Evolutionary conservation across 1,140 invertebrate genomes (phyloP).

Genomic region (Heliconius hermathena): DNA sequence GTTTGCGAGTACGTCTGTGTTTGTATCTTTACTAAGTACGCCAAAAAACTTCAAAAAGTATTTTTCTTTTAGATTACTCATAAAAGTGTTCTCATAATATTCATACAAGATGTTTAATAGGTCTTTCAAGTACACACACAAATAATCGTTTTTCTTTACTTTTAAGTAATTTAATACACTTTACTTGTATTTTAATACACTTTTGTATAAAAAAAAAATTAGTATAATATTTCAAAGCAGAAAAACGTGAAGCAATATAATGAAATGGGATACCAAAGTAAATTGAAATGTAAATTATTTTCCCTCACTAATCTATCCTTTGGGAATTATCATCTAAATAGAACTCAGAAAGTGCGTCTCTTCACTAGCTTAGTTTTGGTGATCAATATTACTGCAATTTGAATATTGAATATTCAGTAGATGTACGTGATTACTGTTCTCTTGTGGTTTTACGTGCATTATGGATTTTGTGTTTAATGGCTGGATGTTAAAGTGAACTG

Average conservation of each 20-base stretch:
- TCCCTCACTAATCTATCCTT: conserved; percentile 15
- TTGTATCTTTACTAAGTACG: background rate
- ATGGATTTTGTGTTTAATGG: background rate
- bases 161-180: too few species aligned
- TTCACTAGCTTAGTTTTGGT: conserved; percentile 16
- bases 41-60: background rate
- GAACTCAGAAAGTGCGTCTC: conserved; percentile 13
- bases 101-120: background rate
- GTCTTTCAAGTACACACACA: background rate
- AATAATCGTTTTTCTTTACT: background rate
- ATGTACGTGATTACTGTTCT: conserved; percentile 15
- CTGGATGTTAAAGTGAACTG: background rate
- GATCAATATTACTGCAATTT: conserved; percentile 24
- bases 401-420: conserved; percentile 24
- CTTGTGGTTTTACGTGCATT: conserved; percentile 2
- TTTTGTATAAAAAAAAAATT: background rate
- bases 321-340: conserved; percentile 32
- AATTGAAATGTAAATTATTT: conserved; percentile 34
- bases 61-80: background rate
- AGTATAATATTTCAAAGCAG: background rate
- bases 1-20: background rate
- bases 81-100: background rate
- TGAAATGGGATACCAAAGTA: background rate
- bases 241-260: background rate
- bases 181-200: too few species aligned